Evolutionary conservation across 2,113 vertebrate species (phyloP), one percentile per base, ranked within the genome.

Genomic region (Microtus richardsoni): DNA sequence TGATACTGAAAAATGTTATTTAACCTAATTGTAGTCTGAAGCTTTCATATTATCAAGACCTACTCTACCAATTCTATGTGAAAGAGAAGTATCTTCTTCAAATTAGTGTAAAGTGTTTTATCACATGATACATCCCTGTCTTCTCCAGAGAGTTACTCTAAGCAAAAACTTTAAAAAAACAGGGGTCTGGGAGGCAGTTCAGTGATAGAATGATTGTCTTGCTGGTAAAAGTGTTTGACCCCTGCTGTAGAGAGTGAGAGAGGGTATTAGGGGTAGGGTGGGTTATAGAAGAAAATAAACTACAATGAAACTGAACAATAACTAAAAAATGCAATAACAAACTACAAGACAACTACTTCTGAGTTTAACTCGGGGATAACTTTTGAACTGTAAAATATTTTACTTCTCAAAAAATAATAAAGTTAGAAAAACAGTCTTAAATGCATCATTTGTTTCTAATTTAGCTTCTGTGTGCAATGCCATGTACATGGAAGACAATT

Each of bases 341-440:
- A 49, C 21, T 91, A 82, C 83, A 17, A 95, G 91, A 84, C 49
- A 62, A 88, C 36, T 33, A 95, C 62, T 73, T 73, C n/a, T 83
- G 19, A 66, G 7, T 70, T 91, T 47, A 91, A 80, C 26, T 74
- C 41, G 52, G 1, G 5, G 13, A 83, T 44, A 83, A 13, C 58
- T 66, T 49, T 88, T 88, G 21, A 77, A 91, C 10, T 47, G 60
- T 41, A 49, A 92, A 82, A 85, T 3, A 4, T 14, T 70, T 73
- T 54, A 86, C 22, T 94, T 19, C 71, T 91, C 64, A 80, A 7
- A 83, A 58, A 83, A 70, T 3, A 80, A 66, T 66, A 66, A 52
- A 12, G 7, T 78, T 70, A 47, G 49, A 30, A 80, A 78, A 97
- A 7, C 49, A 54, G 21, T 79, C n/a, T 68, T 33, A 58, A 6